A percentile compares a stretch with the other conserved stretches of the same genome.
phyloP scores from a whole-genome alignment of 2,797 vertebrate genomes.

The Chiloscyllium punctatum region DNA sequence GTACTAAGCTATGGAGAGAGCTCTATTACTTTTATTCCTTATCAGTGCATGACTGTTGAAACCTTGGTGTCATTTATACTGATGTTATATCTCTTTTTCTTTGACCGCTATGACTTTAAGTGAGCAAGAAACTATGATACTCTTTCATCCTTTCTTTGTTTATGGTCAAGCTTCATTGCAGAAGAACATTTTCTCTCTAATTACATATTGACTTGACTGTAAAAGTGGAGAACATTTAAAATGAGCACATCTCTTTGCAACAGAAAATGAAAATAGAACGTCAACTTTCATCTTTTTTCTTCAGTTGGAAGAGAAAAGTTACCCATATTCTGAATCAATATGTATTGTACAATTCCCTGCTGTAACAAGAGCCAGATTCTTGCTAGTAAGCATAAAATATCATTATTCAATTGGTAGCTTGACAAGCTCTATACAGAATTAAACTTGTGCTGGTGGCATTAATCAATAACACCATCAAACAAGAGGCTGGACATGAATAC shows the following conservation, averaged over 20 bases:
- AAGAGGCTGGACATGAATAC: neutral
- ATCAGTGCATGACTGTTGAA: neutral
- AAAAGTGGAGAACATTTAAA: neutral
- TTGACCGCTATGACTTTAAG: neutral
- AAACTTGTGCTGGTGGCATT: neutral
- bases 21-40: neutral
- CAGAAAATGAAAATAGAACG: neutral
- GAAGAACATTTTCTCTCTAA: slow-evolving; percentile 12
- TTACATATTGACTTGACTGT: slow-evolving; percentile 31
- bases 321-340: neutral
- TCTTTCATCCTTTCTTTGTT: neutral
- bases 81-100: neutral
- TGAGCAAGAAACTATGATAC: neutral
- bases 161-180: slow-evolving; percentile 11
- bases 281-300: neutral
- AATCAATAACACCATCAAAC: neutral
- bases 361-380: neutral
- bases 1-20: neutral
- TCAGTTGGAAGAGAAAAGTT: neutral
- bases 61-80: neutral
- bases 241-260: neutral
- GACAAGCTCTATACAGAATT: neutral
- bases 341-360: neutral
- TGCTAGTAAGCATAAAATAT: slow-evolving; percentile 5
- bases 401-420: neutral